phyloP scores from a whole-genome alignment of 2,888 invertebrate genomes.

The Mimumesa dahlbomi region DNA sequence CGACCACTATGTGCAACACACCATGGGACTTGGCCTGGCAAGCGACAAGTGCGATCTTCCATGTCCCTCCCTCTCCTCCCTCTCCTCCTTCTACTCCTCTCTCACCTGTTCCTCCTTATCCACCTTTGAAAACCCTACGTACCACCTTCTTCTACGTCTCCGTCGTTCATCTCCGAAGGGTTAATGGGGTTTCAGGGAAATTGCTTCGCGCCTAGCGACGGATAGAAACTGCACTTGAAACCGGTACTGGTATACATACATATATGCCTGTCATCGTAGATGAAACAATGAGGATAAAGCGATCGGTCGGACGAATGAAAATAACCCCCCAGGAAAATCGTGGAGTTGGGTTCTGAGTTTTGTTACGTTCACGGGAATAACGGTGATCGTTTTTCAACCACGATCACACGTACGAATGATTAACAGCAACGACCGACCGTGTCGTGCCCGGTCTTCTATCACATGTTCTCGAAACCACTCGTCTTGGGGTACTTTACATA shows the following conservation, averaged over 20 bases:
- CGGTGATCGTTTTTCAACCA: no score
- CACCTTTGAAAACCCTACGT: conserved; percentile 29
- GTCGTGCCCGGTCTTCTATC: no score
- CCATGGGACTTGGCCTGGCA: conserved; percentile 49
- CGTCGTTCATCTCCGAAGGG: conserved; percentile 72
- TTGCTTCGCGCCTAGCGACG: conserved; percentile 71
- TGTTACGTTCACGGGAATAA: no score
- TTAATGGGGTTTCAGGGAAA: conserved; percentile 76
- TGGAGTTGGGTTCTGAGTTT: no score
- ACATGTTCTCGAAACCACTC: no score
- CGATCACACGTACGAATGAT: no score
- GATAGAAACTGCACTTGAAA: conserved; percentile 23
- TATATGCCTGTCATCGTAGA: not conserved
- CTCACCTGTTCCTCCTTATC: conserved; percentile 40
- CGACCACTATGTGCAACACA: conserved; percentile 35
- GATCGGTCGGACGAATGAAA: not conserved
- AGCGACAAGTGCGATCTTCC: conserved; percentile 70
- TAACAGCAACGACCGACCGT: no score
- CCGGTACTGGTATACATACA: no score
- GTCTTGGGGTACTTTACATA: no score
- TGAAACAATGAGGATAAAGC: not conserved
- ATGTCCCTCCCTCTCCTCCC: conserved; percentile 28
- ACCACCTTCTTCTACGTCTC: conserved; percentile 49
- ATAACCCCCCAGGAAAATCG: no score
- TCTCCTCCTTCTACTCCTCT: not conserved